Evolutionary conservation across 2,113 vertebrate genomes (phyloP).

Genomic region (Tragelaphus imberbis): DNA sequence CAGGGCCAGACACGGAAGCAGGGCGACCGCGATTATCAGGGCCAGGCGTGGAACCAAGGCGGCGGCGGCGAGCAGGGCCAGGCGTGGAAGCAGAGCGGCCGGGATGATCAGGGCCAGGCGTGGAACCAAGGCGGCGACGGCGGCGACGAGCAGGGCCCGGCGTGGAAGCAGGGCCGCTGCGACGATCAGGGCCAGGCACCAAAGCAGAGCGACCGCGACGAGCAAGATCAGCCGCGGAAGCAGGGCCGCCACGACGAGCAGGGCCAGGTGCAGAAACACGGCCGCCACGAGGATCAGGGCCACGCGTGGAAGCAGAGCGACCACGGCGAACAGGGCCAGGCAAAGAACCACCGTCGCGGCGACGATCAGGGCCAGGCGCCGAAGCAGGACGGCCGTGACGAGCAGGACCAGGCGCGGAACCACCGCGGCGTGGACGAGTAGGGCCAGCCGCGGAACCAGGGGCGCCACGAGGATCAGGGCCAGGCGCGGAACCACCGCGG

Average conservation of each 20-base stretch:
- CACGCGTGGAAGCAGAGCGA: neutral
- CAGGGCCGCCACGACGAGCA: neutral
- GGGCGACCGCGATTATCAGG: neutral
- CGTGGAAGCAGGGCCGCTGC: neutral
- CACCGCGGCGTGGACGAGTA: neutral
- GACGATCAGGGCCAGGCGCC: fast-evolving
- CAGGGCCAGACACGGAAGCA: fast-evolving
- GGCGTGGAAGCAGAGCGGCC: neutral
- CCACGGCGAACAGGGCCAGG: too few species aligned
- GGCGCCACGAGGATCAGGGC: neutral
- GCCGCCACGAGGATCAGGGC: neutral
- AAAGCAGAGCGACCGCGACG: neutral
- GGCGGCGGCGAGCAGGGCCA: neutral
- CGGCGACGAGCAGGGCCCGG: fast-evolving
- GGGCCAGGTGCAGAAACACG: neutral
- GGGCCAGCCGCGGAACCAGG: too few species aligned
- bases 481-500: neutral
- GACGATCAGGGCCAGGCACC: neutral
- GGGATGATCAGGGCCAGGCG: fast-evolving
- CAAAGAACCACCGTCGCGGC: neutral
- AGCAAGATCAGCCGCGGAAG: neutral
- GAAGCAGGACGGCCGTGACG: neutral
- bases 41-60: neutral
- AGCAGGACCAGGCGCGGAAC: neutral
- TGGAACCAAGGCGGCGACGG: neutral